Evolutionary conservation across 2,797 vertebrate species (phyloP).

Genomic region (Mionectes olivaceus): DNA sequence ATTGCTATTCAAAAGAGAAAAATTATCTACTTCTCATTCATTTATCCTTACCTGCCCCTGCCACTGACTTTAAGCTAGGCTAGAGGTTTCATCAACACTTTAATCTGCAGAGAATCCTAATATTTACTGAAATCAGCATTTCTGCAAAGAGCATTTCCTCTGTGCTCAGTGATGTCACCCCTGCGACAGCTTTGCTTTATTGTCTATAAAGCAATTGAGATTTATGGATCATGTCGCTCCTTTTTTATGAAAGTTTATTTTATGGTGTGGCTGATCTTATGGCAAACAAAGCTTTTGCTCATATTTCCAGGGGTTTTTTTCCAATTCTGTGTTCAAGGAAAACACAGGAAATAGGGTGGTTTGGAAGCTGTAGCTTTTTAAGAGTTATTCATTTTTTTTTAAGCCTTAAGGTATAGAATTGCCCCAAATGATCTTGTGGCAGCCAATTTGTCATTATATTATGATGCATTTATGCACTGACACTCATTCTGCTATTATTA

Average conservation of each 20-base stretch:
- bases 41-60: not conserved
- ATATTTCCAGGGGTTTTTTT: not conserved
- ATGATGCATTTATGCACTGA: not conserved
- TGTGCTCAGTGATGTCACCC: not conserved
- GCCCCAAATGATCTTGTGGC: not conserved
- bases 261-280: not conserved
- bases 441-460: not conserved
- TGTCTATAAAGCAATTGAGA: not conserved
- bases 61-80: not conserved
- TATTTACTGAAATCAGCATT: not conserved
- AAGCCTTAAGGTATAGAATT: not conserved
- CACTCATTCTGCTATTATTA: not conserved
- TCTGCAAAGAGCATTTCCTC: not conserved
- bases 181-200: slow-evolving; percentile 5
- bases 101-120: not conserved
- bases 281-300: slow-evolving; percentile 17
- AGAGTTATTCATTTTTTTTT: not conserved
- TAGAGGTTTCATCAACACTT: not conserved
- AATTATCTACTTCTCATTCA: not conserved
- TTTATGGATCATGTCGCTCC: not conserved
- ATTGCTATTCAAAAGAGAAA: not conserved
- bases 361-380: not conserved
- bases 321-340: not conserved
- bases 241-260: slow-evolving; percentile 11
- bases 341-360: not conserved